phyloP scores from a whole-genome alignment of 2,113 vertebrate species.

The Brevimyrus niger region DNA sequence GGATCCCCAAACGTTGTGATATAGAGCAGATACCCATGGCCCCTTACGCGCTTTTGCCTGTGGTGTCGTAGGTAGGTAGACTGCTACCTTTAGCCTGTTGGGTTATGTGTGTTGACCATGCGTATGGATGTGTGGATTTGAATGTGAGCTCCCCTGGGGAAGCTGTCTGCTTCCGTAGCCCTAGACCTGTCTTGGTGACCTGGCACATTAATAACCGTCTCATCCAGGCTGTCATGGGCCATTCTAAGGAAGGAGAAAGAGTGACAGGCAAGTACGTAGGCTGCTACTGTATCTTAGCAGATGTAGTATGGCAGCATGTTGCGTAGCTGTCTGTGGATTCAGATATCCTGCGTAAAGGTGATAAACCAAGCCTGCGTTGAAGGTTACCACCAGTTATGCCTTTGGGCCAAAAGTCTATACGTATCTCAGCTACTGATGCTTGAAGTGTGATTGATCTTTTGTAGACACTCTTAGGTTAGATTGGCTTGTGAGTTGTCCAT shows the following conservation, averaged over 20 bases:
- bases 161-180: background rate
- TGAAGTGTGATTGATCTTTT: slow-evolving; percentile 43
- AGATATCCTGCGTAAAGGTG: background rate
- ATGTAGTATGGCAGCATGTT: slow-evolving; percentile 10
- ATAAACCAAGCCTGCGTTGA: background rate
- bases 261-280: slow-evolving; percentile 30
- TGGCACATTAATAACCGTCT: slow-evolving; percentile 25
- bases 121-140: background rate
- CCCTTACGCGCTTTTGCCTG: background rate
- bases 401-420: slow-evolving; percentile 14
- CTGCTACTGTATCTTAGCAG: background rate
- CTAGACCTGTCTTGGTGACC: background rate
- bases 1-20: background rate
- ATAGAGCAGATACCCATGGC: background rate
- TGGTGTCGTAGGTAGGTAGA: background rate
- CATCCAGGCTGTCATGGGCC: slow-evolving; percentile 20
- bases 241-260: slow-evolving; percentile 31
- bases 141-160: too few species aligned
- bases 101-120: background rate
- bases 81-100: background rate
- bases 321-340: slow-evolving; percentile 11
- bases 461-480: slow-evolving; percentile 12
- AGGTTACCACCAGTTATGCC: background rate
- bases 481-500: background rate
- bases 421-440: slow-evolving; percentile 14